Base-by-base conservation (phyloP, 2,888 invertebrate species). In the Hemistola chrysoprasaria region DNA sequence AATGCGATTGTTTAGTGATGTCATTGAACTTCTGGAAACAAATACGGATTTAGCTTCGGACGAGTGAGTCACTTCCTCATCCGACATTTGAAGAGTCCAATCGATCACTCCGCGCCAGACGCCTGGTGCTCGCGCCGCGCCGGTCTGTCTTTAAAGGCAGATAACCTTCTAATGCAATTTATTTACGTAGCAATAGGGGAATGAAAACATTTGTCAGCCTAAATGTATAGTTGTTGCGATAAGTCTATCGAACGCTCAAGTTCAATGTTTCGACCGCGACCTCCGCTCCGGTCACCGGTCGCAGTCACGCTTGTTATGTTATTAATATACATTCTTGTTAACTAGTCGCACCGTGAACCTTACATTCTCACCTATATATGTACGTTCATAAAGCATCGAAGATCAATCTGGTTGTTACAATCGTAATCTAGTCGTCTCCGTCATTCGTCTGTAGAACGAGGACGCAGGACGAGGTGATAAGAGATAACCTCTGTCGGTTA, bases 31-130 rank as follows among this genome's bases (percentile, higher is more conserved):
- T 34, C 34, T 22, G 38, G 24, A 9, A 8, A 34, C 28, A 22
- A 43, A 32, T 27, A 22, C 43, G 22, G 6, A 28, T 32, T 28
- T 20, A 27, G 41, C 23, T 32, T 11, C 5, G 23, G 26, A 29
- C 40, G 49, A 43, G 34, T 41, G 44, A 42, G 29, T 32, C 34
- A 28, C 16, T 24, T 33, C 28, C 39, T 39, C 22, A 28, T 33
- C 28, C 39, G 44, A 37, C 21, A 24, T 24, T 30, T 32, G 27
- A 37, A 41, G 34, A 33, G 23, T 29, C 9, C 32, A n/a, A 43
- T 45, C 32, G 38, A 40, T 50, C 41, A 31, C 30, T 36, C 24
- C 27, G 33, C 34, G 34, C 26, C 36, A 22, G 37, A 21, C 35
- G 30, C 11, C 31, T 24, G 27, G 3, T 16, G 16, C n/a, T n/a